phyloP scores from a whole-genome alignment of 2,888 invertebrate species.

The Salticus scenicus region DNA sequence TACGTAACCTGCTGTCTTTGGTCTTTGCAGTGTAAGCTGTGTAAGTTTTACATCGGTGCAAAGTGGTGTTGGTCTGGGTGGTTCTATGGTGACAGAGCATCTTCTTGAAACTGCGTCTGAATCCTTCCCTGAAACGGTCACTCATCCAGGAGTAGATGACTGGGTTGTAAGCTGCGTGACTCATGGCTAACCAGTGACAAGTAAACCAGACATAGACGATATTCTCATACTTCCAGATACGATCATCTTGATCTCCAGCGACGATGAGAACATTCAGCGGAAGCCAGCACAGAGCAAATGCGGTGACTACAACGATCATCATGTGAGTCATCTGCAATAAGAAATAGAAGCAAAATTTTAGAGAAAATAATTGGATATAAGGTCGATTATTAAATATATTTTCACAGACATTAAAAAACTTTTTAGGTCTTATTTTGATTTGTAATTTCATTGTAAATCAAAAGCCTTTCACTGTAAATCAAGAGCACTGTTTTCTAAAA shows the following conservation, averaged over 20 bases:
- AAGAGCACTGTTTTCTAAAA: no score
- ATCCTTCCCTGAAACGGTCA: constrained; percentile 81
- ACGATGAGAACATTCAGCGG: constrained; percentile 76
- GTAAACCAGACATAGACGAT: constrained; percentile 71
- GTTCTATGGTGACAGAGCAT: constrained; percentile 37
- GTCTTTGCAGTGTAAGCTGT: constrained; percentile 47
- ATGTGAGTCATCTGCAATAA: constrained; percentile 80
- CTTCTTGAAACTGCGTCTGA: constrained; percentile 65
- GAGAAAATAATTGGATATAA: no score
- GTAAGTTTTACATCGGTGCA: constrained; percentile 57
- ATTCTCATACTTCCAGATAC: constrained; percentile 67
- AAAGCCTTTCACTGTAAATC: no score
- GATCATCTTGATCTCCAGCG: constrained; percentile 66
- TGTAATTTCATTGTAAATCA: no score
- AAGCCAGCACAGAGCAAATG: constrained; percentile 79
- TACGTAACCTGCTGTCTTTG: constrained; percentile 42
- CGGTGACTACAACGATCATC: constrained; percentile 79
- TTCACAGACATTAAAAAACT: no score
- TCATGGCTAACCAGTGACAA: constrained; percentile 71
- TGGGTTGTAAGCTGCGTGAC: constrained; percentile 89
- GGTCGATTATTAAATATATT: no score
- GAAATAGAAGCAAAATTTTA: constrained; percentile 37
- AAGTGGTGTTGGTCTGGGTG: constrained; percentile 21
- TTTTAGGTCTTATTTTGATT: no score
- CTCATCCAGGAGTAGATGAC: constrained; percentile 93